phyloP scores from a whole-genome alignment of 2,888 invertebrate genomes.

The Mimachlamys varia region DNA sequence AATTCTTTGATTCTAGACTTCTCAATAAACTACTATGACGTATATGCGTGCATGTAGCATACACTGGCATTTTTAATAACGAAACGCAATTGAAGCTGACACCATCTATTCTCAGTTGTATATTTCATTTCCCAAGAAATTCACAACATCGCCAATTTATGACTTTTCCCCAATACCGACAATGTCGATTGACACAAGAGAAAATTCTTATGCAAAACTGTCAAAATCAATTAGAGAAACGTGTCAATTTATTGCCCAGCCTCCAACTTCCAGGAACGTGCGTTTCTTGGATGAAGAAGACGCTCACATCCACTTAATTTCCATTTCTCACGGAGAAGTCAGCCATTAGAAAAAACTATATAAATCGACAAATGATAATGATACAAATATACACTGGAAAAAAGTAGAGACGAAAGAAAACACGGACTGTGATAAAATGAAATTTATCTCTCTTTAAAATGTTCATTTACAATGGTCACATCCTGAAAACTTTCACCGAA shows the following conservation, averaged over 20 bases:
- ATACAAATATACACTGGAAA: background rate
- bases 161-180: constrained; percentile 49
- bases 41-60: constrained; percentile 43
- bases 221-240: constrained; percentile 55
- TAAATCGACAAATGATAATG: constrained; percentile 34
- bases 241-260: constrained; percentile 58
- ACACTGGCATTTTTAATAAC: constrained; percentile 50
- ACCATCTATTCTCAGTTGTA: constrained; percentile 50
- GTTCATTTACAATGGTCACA: constrained; percentile 27
- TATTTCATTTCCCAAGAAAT: constrained; percentile 56
- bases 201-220: constrained; percentile 58
- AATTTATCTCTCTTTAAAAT: background rate
- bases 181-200: constrained; percentile 52
- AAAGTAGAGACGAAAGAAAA: background rate
- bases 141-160: constrained; percentile 54
- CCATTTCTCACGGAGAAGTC: background rate
- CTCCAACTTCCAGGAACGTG: constrained; percentile 41
- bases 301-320: background rate
- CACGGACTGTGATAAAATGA: background rate
- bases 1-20: constrained; percentile 31
- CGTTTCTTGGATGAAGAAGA: background rate
- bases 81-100: constrained; percentile 53
- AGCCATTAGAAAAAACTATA: constrained; percentile 20
- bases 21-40: constrained; percentile 23
- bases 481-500: constrained; percentile 31